Conservation (phyloP, 2,113 vertebrate species). For the Alces alces region DNA sequence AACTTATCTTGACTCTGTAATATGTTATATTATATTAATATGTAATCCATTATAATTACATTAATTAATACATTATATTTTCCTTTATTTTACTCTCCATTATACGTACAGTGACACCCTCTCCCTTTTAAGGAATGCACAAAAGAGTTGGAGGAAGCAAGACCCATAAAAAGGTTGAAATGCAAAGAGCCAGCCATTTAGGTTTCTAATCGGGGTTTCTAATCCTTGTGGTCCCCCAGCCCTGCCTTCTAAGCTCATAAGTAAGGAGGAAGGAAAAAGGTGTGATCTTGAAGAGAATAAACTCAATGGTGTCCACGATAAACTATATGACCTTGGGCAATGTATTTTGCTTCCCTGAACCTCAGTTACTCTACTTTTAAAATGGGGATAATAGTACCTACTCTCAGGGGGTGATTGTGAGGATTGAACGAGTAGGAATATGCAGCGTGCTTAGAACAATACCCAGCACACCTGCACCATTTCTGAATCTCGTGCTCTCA, state of each 20-base stretch:
- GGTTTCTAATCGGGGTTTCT: neutral
- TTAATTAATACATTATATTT: neutral
- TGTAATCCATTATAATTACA: neutral
- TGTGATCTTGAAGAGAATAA: neutral
- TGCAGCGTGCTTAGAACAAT: rapidly evolving
- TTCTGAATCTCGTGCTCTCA: neutral
- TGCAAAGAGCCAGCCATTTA: neutral
- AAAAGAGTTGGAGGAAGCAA: neutral
- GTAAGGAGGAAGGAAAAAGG: neutral
- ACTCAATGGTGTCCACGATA: rapidly evolving
- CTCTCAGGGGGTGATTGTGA: neutral
- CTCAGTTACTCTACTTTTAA: neutral
- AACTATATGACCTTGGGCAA: neutral
- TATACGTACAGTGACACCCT: neutral
- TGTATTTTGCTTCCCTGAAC: neutral
- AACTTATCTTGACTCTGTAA: neutral
- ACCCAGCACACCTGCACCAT: rapidly evolving
- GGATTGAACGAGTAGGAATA: neutral
- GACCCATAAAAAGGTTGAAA: neutral
- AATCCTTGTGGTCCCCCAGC: rapidly evolving
- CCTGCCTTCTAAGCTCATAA: neutral
- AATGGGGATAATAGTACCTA: rapidly evolving
- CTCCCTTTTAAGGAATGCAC: neutral
- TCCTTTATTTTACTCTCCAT: neutral
- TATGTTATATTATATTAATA: neutral